These are phyloP conservation scores for Apostichopus leukothele DNA, from an alignment of 53 echinoderm and acorn worm species.

Conservation along the genomic window DNA sequence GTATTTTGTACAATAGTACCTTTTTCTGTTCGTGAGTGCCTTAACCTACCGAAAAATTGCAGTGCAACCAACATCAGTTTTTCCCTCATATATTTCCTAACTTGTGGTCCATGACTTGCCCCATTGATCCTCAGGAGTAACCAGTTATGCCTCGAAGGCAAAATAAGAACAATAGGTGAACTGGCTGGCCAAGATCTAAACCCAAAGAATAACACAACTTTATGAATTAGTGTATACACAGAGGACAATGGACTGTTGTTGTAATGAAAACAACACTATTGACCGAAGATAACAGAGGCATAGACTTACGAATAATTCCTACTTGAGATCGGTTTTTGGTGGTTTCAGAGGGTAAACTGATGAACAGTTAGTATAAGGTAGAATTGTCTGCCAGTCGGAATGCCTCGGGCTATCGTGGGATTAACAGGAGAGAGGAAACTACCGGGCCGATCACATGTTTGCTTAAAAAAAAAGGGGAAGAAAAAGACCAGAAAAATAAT, in stretches of 20 bases:
- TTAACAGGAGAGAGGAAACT: not conserved
- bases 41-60: not conserved
- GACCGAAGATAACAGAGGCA: constrained; percentile 38
- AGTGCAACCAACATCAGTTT: not conserved
- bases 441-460: constrained; percentile 13
- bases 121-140: constrained; percentile 25
- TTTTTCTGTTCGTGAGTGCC: not conserved
- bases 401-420: not conserved
- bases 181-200: constrained; percentile 30
- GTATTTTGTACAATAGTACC: constrained; percentile 14
- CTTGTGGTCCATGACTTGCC: not conserved
- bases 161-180: constrained; percentile 4
- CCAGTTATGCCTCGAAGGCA: constrained; percentile 1
- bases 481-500: constrained; percentile 1
- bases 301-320: constrained; percentile 28
- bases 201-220: constrained; percentile 26
- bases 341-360: not conserved
- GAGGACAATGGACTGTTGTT: constrained; percentile 32
- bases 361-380: not conserved
- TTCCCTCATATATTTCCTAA: not conserved
- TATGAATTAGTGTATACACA: constrained; percentile 23
- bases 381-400: not conserved
- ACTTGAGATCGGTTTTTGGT: constrained; percentile 4
- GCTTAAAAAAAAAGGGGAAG: not conserved
- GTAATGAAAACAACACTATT: constrained; percentile 22